Evolutionary conservation across 2,888 invertebrate genomes (phyloP).

Genomic region (Lampropteryx suffumata): DNA sequence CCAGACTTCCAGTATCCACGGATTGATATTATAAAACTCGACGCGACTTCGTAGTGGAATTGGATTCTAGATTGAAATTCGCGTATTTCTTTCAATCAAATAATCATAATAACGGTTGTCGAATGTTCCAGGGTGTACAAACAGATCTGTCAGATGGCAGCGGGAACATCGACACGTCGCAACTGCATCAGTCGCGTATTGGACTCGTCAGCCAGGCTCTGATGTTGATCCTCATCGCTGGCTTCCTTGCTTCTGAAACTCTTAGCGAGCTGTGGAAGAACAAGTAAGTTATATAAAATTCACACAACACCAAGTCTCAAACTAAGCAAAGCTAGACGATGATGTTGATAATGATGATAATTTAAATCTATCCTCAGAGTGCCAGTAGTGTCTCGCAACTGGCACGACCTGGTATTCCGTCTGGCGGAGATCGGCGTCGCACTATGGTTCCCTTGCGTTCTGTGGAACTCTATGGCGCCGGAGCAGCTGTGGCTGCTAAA

Average conservation of each 20-base stretch:
- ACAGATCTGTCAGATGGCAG: constrained; percentile 62
- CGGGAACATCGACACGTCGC: constrained; percentile 86
- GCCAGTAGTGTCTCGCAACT: constrained; percentile 94
- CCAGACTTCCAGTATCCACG: too few relatives aligned
- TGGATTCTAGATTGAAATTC: too few relatives aligned
- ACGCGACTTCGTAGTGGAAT: too few relatives aligned
- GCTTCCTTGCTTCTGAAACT: constrained; percentile 95
- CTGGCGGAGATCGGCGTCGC: constrained; percentile 96
- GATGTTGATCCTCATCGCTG: constrained; percentile 94
- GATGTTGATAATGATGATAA: too few relatives aligned
- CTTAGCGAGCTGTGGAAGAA: constrained; percentile 96
- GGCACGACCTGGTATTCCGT: constrained; percentile 95
- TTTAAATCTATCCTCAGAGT: constrained; percentile 85
- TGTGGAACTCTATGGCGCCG: constrained; percentile 98
- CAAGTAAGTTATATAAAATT: constrained; percentile 83
- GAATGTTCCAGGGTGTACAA: constrained; percentile 58
- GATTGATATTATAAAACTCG: too few relatives aligned
- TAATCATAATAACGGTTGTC: too few relatives aligned
- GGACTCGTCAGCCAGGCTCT: constrained; percentile 95
- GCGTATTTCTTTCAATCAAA: too few relatives aligned
- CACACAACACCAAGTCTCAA: too few relatives aligned
- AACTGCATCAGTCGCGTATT: constrained; percentile 94
- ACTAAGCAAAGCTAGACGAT: too few relatives aligned
- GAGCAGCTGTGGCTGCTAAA: constrained; percentile 97
- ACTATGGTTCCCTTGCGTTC: constrained; percentile 97